phyloP scores from a whole-genome alignment of 1,140 invertebrate genomes.

The Drosophila bifasciata region DNA sequence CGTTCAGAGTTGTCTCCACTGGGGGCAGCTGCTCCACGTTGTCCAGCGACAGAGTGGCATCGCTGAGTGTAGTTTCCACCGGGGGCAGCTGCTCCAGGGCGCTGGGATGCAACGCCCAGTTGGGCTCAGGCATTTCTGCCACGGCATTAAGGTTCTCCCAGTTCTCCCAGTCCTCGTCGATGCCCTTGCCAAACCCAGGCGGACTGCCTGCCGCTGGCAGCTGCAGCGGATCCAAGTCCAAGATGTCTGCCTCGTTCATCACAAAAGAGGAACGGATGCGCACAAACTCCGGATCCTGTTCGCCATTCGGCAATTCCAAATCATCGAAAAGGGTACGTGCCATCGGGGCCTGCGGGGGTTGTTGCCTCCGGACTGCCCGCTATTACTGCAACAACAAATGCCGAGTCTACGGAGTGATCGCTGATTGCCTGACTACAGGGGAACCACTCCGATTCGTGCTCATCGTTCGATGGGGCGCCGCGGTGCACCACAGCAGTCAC shows the following conservation, averaged over 20 bases:
- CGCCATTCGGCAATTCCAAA: conserved; percentile 43
- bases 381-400: conserved; percentile 67
- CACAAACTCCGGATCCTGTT: conserved; percentile 58
- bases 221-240: conserved; percentile 51
- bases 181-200: conserved; percentile 74
- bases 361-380: conserved; percentile 53
- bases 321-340: conserved; percentile 36
- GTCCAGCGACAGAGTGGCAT: conserved; percentile 25
- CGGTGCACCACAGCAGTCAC: conserved; percentile 61
- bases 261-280: conserved; percentile 65
- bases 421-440: background rate
- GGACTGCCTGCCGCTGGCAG: conserved; percentile 51
- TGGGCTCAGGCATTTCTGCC: conserved; percentile 26
- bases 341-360: conserved; percentile 6
- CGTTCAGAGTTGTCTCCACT: conserved; percentile 27
- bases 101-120: conserved; percentile 51
- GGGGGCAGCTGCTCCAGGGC: conserved; percentile 38
- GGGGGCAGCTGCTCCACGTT: conserved; percentile 35
- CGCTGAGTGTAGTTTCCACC: conserved; percentile 27
- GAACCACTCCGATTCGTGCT: background rate
- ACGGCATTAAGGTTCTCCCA: conserved; percentile 67
- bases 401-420: conserved; percentile 40
- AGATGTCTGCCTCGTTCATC: conserved; percentile 70
- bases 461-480: conserved; percentile 13
- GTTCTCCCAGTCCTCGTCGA: conserved; percentile 81